Evolutionary conservation across 2,797 vertebrate species (phyloP), one percentile per base, ranked within the genome.

Genomic region (Chanos chanos): DNA sequence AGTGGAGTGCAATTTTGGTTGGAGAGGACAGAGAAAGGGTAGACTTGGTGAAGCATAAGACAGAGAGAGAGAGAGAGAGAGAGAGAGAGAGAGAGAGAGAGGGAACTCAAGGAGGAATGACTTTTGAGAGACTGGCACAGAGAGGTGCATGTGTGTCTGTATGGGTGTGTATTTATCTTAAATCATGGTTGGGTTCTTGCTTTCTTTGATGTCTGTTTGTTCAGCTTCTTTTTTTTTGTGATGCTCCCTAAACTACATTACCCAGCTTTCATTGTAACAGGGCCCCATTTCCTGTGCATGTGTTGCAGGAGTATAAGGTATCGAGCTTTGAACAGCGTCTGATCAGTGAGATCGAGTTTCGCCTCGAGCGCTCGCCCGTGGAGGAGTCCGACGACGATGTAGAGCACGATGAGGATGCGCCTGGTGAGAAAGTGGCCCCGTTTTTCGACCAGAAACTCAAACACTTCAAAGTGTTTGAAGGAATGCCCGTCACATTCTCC

Each of bases 281-380:
- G 7, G 31, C 22, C 55, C 3, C 10, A 16, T 25, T 7, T 24
- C 30, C 19, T 48, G 8, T 47, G 4, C n/a, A 0, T 74, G 64
- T 69, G 39, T 47, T 64, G 24, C 47, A 99, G 97, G 96, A 98
- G 59, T 99, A 98, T 81, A 99, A 96, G 75, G 96, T 98, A 44
- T 99, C 96, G 71, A 99, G 95, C 83, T 98, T 98, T 37, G 97
- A 98, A 78, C 97, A 99, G 86, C 93, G 97, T 9, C 83, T 99
- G 66, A 99, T 99, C 83, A 96, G 94, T 47, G 96, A 99, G 78
- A 98, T 98, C 1, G 97, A 99, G 75, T 99, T 95, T 75, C 89
- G 96, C 0, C 85, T 99, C 72, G 96, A 99, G 78, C 90, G 96
- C 15, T 97, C 94, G 7, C 92, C 93, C 0, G 92, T 96, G 72